Conservation (phyloP, 2,888 invertebrate genomes). For the Eupithecia pulchellata region DNA sequence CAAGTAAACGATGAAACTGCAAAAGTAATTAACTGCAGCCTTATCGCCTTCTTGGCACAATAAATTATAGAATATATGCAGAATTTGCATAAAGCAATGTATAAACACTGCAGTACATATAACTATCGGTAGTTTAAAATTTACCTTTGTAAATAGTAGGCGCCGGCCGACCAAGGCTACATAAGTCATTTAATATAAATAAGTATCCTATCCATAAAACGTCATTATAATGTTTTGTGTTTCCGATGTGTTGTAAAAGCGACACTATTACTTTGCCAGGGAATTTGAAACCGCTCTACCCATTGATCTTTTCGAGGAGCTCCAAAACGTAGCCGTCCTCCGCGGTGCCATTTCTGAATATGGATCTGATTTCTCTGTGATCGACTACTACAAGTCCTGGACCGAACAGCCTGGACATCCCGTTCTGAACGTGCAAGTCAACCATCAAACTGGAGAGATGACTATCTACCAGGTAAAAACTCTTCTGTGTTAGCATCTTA, state of each 20-base stretch:
- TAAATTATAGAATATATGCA: background rate
- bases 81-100: background rate
- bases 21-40: too few relatives aligned
- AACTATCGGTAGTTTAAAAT: background rate
- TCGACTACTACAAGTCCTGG: slow-evolving; percentile 77
- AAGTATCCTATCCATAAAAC: background rate
- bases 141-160: background rate
- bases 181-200: background rate
- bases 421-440: slow-evolving; percentile 80
- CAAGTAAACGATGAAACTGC: too few relatives aligned
- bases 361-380: slow-evolving; percentile 65
- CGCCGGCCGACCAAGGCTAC: too few relatives aligned
- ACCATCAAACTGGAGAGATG: slow-evolving; percentile 72
- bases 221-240: background rate
- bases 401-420: slow-evolving; percentile 87
- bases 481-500: background rate
- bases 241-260: background rate
- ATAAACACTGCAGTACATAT: background rate
- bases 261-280: slow-evolving; percentile 48
- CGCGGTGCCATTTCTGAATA: slow-evolving; percentile 64
- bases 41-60: too few relatives aligned
- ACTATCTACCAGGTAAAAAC: slow-evolving; percentile 73
- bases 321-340: slow-evolving; percentile 64
- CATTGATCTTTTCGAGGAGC: slow-evolving; percentile 75
- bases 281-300: slow-evolving; percentile 75